These are phyloP conservation scores for Drosophila longiperda DNA, from an alignment of 2,888 invertebrate genomes.

Conservation along the genomic window DNA sequence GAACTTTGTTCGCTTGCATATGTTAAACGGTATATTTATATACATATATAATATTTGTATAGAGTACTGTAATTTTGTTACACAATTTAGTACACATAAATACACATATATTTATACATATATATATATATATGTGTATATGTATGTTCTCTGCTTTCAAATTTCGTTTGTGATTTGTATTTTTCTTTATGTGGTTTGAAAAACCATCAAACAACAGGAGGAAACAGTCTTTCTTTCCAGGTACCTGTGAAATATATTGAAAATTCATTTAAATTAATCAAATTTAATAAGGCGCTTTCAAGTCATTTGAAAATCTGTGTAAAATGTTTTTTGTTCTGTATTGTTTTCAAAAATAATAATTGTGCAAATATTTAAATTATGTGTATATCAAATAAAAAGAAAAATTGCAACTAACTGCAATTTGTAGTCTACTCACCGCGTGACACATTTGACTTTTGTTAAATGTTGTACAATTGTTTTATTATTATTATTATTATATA, in stretches of 20 bases:
- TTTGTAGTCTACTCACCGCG: conserved; percentile 82
- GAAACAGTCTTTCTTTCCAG: conserved; percentile 86
- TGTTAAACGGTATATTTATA: conserved; percentile 49
- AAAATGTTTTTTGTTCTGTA: not conserved
- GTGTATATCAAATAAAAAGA: not conserved
- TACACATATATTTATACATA: conserved; percentile 13
- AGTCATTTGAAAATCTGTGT: not conserved
- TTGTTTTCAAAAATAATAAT: not conserved
- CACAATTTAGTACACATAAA: conserved; percentile 45
- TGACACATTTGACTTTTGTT: conserved; percentile 83
- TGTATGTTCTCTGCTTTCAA: conserved; percentile 18
- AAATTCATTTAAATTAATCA: conserved; percentile 41
- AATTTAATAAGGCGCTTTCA: not conserved
- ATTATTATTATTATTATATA: conserved; percentile 11
- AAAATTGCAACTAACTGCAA: conserved; percentile 8
- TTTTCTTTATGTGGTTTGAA: conserved; percentile 83
- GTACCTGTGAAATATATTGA: conserved; percentile 81
- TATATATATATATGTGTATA: conserved; percentile 15
- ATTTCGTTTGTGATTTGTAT: conserved; percentile 30
- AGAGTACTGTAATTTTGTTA: conserved; percentile 44
- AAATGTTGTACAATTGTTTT: conserved; percentile 73
- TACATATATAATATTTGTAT: conserved; percentile 32
- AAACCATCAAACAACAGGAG: conserved; percentile 85
- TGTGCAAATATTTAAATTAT: not conserved
- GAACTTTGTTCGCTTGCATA: conserved; percentile 78